A percentile compares a stretch with the other conserved stretches of the same genome.
These are phyloP conservation scores for Whitmania pigra DNA, from an alignment of 1,140 invertebrate genomes.

Conservation along the genomic window DNA sequence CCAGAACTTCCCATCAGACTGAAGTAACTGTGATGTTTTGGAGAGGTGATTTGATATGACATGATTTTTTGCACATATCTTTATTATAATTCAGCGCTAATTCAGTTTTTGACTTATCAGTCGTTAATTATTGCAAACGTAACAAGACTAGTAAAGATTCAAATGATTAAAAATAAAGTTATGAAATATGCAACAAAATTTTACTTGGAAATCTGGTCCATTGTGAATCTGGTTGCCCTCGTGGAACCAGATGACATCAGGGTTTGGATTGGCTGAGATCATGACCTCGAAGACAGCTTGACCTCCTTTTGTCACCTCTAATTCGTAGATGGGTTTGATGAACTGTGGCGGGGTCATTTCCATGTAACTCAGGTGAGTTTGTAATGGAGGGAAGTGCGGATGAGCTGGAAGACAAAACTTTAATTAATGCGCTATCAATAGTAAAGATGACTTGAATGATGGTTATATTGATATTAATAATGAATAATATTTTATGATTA, in stretches of 20 bases:
- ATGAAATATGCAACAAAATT: background rate
- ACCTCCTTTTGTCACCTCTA: constrained; percentile 35
- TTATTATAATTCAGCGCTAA: background rate
- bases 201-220: constrained; percentile 21
- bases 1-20: constrained; percentile 31
- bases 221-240: constrained; percentile 23
- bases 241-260: constrained; percentile 49
- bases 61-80: background rate
- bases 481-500: constrained; percentile 18
- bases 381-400: no score
- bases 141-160: no score
- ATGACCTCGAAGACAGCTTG: constrained; percentile 88
- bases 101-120: background rate
- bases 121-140: background rate
- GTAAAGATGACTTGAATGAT: constrained; percentile 35
- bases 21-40: constrained; percentile 31
- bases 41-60: background rate
- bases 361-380: constrained; percentile 62
- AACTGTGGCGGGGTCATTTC: constrained; percentile 75
- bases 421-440: no score
- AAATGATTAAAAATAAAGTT: background rate
- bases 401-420: no score
- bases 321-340: constrained; percentile 53
- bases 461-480: constrained; percentile 45
- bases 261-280: constrained; percentile 80